phyloP scores from a whole-genome alignment of 2,888 invertebrate species.

The Beris chalybata region DNA sequence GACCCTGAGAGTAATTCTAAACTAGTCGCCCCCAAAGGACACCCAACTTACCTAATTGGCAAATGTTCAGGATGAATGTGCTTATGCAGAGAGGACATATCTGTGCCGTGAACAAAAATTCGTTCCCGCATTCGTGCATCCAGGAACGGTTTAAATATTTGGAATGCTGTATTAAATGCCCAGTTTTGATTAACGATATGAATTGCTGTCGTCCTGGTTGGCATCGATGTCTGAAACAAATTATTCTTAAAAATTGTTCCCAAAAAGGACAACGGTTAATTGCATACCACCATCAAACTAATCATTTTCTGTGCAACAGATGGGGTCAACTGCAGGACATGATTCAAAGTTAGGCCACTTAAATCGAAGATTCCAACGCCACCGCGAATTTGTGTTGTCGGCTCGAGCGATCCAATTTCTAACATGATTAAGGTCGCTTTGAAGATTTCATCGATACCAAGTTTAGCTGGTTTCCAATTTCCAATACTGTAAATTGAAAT shows the following conservation, averaged over 20 bases:
- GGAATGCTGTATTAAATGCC: slow-evolving; percentile 77
- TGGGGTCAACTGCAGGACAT: slow-evolving; percentile 75
- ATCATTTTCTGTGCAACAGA: slow-evolving; percentile 68
- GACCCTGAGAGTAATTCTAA: too few species aligned
- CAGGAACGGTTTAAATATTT: slow-evolving; percentile 76
- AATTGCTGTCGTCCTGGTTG: slow-evolving; percentile 71
- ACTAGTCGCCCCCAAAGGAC: too few species aligned
- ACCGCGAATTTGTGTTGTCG: slow-evolving; percentile 73
- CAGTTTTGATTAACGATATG: slow-evolving; percentile 81
- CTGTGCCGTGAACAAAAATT: slow-evolving; percentile 66
- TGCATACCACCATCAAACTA: slow-evolving; percentile 70
- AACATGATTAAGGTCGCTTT: slow-evolving; percentile 70
- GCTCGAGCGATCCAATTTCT: slow-evolving; percentile 75
- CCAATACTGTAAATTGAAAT: slow-evolving; percentile 74
- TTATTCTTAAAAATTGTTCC: slow-evolving; percentile 17
- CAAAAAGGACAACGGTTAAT: not conserved
- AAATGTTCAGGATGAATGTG: slow-evolving; percentile 71
- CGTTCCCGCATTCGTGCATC: slow-evolving; percentile 67
- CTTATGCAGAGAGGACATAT: slow-evolving; percentile 72
- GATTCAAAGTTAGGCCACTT: slow-evolving; percentile 68
- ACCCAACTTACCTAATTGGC: slow-evolving; percentile 60
- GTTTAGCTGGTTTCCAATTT: slow-evolving; percentile 72
- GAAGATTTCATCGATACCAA: slow-evolving; percentile 70
- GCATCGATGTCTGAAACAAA: slow-evolving; percentile 67
- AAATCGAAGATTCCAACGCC: slow-evolving; percentile 78